phyloP scores from a whole-genome alignment of 2,797 vertebrate species.

The Chelon labrosus region DNA sequence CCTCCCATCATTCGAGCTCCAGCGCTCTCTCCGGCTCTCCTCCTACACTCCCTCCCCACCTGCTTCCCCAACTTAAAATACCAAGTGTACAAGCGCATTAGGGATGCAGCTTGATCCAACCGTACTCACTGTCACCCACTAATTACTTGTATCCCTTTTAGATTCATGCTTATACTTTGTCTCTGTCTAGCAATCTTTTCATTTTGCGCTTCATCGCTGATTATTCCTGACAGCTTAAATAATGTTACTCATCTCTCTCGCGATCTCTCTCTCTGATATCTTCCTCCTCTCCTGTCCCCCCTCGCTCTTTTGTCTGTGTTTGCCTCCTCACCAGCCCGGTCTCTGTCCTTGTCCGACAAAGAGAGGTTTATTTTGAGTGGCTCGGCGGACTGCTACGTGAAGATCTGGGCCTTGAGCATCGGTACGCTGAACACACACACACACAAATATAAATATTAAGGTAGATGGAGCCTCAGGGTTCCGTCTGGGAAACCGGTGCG shows the following conservation, averaged over 20 bases:
- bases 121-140: conserved; percentile 17
- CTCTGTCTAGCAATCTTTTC: conserved; percentile 34
- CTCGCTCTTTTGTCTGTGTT: conserved; percentile 49
- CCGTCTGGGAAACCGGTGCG: conserved; percentile 32
- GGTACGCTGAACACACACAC: conserved; percentile 70
- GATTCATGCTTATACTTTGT: conserved; percentile 22
- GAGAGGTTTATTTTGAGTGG: conserved; percentile 87
- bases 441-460: conserved; percentile 14
- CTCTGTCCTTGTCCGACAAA: conserved; percentile 77
- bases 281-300: conserved; percentile 7
- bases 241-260: conserved; percentile 32
- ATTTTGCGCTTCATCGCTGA: conserved; percentile 56
- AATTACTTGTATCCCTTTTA: conserved; percentile 31
- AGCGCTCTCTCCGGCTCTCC: conserved; percentile 38
- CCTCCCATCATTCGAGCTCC: conserved; percentile 64
- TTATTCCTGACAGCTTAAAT: conserved; percentile 48
- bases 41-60: conserved; percentile 39
- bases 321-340: conserved; percentile 72
- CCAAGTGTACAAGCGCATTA: conserved; percentile 23
- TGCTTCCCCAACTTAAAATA: conserved; percentile 42
- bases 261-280: conserved; percentile 6
- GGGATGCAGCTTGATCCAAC: conserved; percentile 20
- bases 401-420: conserved; percentile 85
- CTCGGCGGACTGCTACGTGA: conserved; percentile 86
- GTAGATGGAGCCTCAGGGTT: conserved; percentile 32